Conservation (phyloP, 1,140 invertebrate genomes). For the Phenacoccus solenopsis region DNA sequence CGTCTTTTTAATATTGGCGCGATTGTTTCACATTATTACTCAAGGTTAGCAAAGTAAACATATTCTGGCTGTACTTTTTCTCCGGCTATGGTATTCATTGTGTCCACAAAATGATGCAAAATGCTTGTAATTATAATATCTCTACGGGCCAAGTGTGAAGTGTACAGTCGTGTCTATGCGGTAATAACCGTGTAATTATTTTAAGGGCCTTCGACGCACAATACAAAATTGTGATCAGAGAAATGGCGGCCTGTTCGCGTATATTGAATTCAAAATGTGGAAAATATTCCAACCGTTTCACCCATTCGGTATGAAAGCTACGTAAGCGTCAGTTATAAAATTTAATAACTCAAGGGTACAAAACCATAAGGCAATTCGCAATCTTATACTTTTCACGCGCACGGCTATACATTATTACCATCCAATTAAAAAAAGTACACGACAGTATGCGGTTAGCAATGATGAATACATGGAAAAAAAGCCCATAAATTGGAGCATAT, state of each 20-base stretch:
- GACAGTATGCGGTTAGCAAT: neutral
- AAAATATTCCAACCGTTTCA: too few relatives aligned
- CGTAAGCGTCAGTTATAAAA: neutral
- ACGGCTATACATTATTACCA: neutral
- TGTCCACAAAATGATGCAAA: neutral
- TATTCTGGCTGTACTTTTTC: neutral
- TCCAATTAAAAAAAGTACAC: neutral
- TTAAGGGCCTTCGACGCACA: neutral
- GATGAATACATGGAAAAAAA: neutral
- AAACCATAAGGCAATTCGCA: neutral
- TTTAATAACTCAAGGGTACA: neutral
- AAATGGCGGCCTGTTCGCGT: too few relatives aligned
- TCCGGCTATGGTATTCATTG: constrained; percentile 1
- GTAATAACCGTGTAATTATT: neutral
- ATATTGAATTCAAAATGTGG: too few relatives aligned
- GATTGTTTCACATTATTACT: neutral
- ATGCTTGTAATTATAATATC: neutral
- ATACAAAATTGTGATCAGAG: too few relatives aligned
- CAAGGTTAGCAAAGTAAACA: neutral
- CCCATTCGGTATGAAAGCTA: too few relatives aligned
- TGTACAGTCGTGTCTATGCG: neutral
- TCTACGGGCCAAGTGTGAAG: neutral
- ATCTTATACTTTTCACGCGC: neutral
- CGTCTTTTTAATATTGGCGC: neutral
- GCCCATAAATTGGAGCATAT: neutral